Evolutionary conservation across 2,797 vertebrate genomes (phyloP).

Genomic region (Phrynocephalus guinanensis): DNA sequence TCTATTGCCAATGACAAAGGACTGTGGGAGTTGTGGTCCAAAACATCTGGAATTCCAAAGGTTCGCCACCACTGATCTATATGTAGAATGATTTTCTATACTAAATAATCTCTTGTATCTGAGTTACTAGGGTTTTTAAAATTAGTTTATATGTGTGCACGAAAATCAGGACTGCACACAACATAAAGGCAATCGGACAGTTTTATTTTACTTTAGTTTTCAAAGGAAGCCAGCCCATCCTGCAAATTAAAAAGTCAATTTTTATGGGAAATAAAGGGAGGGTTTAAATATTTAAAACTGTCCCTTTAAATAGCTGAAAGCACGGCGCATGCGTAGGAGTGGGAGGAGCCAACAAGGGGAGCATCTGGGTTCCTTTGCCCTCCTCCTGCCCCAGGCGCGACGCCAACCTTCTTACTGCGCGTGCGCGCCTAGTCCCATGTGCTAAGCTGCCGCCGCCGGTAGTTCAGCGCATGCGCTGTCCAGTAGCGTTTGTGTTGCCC

Average conservation of each 20-base stretch:
- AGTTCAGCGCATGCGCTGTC: not conserved
- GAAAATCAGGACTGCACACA: not conserved
- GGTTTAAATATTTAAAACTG: not conserved
- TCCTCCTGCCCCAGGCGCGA: not conserved
- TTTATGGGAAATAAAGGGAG: too few species aligned
- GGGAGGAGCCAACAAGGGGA: not conserved
- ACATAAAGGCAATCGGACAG: too few species aligned
- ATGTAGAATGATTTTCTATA: not conserved
- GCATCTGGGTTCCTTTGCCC: too few species aligned
- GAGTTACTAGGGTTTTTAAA: not conserved
- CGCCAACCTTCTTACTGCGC: too few species aligned
- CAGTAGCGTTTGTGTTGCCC: fast-evolving
- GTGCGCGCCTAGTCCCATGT: not conserved
- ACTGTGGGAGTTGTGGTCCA: too few species aligned
- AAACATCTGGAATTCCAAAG: too few species aligned
- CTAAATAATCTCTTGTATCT: not conserved
- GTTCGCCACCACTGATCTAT: too few species aligned
- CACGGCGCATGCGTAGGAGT: not conserved
- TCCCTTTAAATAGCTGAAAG: not conserved
- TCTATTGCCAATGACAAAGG: too few species aligned
- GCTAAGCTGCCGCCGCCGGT: not conserved
- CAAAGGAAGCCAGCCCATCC: too few species aligned
- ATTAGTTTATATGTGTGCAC: not conserved
- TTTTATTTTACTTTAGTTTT: too few species aligned
- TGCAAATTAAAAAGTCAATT: too few species aligned